Percentiles rank a stretch among this genome's conserved stretches.
Evolutionary conservation across 2,888 invertebrate species (phyloP).

Genomic region (Drosophila atripex): DNA sequence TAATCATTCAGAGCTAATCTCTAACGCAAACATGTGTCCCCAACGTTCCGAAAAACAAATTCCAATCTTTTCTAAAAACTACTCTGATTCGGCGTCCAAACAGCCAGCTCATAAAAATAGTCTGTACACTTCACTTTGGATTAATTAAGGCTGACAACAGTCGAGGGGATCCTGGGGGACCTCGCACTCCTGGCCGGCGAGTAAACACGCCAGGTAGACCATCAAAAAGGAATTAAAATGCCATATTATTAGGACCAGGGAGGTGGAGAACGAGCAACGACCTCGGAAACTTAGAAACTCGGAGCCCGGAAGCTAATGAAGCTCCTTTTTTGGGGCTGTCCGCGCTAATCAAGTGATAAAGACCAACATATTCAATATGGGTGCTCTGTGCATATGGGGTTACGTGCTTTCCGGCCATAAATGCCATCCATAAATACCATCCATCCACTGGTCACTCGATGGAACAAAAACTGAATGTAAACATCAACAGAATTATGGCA

Average conservation of each 20-base stretch:
- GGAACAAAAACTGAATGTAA: slow-evolving; percentile 20
- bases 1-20: background rate
- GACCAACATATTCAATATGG: slow-evolving; percentile 37
- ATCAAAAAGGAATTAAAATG: slow-evolving; percentile 17
- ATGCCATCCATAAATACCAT: background rate
- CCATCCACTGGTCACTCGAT: slow-evolving; percentile 23
- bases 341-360: slow-evolving; percentile 16
- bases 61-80: slow-evolving; percentile 4
- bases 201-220: slow-evolving; percentile 19
- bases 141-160: slow-evolving; percentile 23
- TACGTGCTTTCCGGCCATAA: slow-evolving; percentile 42
- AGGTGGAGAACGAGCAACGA: slow-evolving; percentile 28
- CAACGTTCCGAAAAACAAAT: background rate
- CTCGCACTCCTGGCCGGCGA: slow-evolving; percentile 7
- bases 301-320: slow-evolving; percentile 36
- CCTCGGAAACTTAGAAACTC: too few relatives aligned
- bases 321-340: slow-evolving; percentile 28
- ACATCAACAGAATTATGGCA: slow-evolving; percentile 24
- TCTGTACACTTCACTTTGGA: slow-evolving; percentile 14
- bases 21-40: background rate
- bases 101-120: background rate
- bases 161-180: slow-evolving; percentile 12
- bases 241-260: background rate
- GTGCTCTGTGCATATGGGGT: too few relatives aligned
- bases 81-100: slow-evolving; percentile 3